Conservation (phyloP, 1,140 invertebrate species). For the Pachypeltis micranthus region DNA sequence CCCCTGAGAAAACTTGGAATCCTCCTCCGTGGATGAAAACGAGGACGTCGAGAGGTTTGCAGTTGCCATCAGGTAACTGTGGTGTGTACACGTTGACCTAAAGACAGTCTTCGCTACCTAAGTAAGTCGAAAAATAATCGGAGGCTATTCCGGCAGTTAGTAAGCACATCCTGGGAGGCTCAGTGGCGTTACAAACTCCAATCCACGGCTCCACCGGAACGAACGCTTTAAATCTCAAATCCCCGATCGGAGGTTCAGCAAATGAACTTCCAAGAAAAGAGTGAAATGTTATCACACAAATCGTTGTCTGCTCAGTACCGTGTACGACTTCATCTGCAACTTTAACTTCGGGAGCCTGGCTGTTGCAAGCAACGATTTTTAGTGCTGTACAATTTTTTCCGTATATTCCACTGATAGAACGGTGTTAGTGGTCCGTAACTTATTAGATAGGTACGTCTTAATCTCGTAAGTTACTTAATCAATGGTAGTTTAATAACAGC, state of each 20-base stretch:
- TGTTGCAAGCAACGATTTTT: neutral
- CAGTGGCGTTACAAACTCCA: neutral
- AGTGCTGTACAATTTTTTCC: too few species aligned
- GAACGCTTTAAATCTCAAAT: neutral
- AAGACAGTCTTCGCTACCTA: neutral
- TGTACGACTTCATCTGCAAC: neutral
- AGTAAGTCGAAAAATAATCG: neutral
- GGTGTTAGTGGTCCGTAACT: too few species aligned
- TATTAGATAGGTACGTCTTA: too few species aligned
- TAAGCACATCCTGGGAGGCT: neutral
- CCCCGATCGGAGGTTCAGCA: neutral
- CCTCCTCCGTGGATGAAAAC: conserved; percentile 46
- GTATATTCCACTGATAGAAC: too few species aligned
- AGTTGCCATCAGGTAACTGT: neutral
- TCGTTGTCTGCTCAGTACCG: neutral
- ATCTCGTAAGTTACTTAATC: too few species aligned
- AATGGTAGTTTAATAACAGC: too few species aligned
- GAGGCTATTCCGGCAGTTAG: neutral
- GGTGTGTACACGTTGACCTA: neutral
- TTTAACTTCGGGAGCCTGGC: neutral
- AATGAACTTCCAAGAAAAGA: neutral
- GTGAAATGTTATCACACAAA: neutral
- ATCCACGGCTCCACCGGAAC: too few species aligned
- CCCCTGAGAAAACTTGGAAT: conserved; percentile 36
- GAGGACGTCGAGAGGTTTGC: neutral